phyloP scores from a whole-genome alignment of 1,140 invertebrate species.

The Hormaphis cornu region DNA sequence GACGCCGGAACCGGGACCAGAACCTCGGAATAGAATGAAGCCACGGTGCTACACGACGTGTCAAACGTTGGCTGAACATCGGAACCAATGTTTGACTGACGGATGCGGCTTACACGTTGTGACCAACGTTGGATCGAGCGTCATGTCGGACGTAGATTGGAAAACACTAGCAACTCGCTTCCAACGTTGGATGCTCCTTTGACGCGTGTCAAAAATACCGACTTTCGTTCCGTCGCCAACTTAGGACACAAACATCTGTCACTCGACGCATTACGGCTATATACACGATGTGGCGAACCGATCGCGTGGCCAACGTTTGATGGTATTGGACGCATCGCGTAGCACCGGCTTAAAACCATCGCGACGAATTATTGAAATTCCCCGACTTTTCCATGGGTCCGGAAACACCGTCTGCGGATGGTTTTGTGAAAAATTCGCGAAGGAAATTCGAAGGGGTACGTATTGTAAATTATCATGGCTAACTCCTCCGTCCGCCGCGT shows the following conservation, averaged over 20 bases:
- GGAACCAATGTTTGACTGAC: background rate
- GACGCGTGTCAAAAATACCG: background rate
- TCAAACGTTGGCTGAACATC: background rate
- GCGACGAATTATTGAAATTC: too few species aligned
- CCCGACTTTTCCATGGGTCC: too few species aligned
- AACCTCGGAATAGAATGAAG: too few species aligned
- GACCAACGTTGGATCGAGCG: background rate
- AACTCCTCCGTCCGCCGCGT: too few species aligned
- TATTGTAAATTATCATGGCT: too few species aligned
- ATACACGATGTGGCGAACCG: background rate
- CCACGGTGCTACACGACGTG: background rate
- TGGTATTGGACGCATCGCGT: background rate
- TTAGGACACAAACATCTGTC: slow-evolving; percentile 4
- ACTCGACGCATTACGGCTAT: background rate
- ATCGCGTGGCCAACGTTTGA: background rate
- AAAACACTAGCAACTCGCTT: background rate
- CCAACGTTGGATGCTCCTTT: slow-evolving; percentile 8
- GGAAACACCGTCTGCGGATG: too few species aligned
- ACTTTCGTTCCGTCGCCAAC: background rate
- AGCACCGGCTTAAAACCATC: slow-evolving; percentile 9
- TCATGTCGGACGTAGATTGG: too few species aligned
- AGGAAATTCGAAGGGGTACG: too few species aligned
- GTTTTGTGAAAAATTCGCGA: too few species aligned
- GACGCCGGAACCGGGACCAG: too few species aligned
- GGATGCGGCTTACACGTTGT: background rate